Evolutionary conservation across 2,113 vertebrate genomes (phyloP).

Genomic region (Aldabrachelys gigantea): DNA sequence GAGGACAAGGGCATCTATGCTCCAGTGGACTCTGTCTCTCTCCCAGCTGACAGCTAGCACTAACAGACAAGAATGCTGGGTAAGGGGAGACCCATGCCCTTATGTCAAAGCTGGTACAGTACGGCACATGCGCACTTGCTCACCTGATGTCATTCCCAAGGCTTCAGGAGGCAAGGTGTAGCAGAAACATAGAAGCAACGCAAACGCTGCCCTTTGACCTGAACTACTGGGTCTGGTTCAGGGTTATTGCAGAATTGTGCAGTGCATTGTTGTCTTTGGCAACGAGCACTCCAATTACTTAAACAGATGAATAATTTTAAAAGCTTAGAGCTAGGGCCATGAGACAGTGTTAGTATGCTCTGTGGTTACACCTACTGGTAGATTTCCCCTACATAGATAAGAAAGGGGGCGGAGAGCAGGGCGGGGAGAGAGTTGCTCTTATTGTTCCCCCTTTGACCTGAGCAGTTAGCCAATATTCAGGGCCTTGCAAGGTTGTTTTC

Average conservation of each 20-base stretch:
- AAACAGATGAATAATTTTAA: constrained; percentile 19
- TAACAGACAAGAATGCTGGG: background rate
- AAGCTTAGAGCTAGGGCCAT: background rate
- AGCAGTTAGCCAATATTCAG: background rate
- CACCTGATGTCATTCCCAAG: background rate
- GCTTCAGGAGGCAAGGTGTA: background rate
- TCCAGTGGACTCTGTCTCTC: background rate
- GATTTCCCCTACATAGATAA: background rate
- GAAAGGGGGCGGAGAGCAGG: background rate
- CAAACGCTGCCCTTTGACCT: background rate
- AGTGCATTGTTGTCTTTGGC: background rate
- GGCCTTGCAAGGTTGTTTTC: background rate
- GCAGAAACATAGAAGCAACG: background rate
- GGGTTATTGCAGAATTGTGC: background rate
- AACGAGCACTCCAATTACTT: background rate
- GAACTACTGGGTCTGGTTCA: background rate
- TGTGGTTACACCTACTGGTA: background rate
- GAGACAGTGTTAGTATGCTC: background rate
- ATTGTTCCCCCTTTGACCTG: background rate
- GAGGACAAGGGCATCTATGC: background rate
- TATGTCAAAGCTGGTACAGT: constrained; percentile 12
- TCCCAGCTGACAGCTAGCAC: background rate
- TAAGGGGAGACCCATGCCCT: background rate
- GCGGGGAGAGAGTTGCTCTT: background rate
- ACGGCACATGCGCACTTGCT: background rate